These are phyloP conservation scores for Atethmia centrago DNA, from an alignment of 2,888 invertebrate genomes.

Conservation along the genomic window DNA sequence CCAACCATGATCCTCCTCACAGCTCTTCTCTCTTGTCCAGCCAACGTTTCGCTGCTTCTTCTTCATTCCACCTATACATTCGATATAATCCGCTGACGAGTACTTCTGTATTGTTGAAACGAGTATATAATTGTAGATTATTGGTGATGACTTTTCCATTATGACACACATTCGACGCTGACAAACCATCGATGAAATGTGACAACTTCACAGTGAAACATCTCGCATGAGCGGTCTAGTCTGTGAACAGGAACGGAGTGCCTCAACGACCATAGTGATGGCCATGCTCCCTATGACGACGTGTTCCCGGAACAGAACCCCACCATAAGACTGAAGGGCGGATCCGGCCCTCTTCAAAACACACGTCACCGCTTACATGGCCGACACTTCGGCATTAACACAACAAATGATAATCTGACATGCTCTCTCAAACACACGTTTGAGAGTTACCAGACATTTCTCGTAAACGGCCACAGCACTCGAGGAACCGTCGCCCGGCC, in stretches of 20 bases:
- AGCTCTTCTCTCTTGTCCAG: background rate
- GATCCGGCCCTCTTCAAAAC: constrained; percentile 10
- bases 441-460: constrained; percentile 6
- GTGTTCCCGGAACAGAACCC: constrained; percentile 21
- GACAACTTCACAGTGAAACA: background rate
- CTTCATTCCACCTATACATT: background rate
- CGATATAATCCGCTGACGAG: no score
- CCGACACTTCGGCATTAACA: constrained; percentile 16
- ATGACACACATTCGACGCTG: constrained; percentile 6
- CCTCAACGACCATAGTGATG: constrained; percentile 23
- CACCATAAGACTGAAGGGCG: constrained; percentile 59
- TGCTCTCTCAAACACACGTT: constrained; percentile 11
- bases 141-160: background rate
- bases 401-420: constrained; percentile 10
- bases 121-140: background rate
- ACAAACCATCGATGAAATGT: constrained; percentile 5
- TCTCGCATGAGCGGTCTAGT: background rate
- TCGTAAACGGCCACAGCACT: constrained; percentile 11
- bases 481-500: constrained; percentile 21
- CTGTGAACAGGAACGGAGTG: background rate
- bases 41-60: background rate
- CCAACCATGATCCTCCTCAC: background rate
- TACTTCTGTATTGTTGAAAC: background rate
- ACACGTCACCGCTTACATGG: constrained; percentile 2
- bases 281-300: background rate